Evolutionary conservation across 1,140 invertebrate genomes (phyloP).

Genomic region (Bombus difficillimus): DNA sequence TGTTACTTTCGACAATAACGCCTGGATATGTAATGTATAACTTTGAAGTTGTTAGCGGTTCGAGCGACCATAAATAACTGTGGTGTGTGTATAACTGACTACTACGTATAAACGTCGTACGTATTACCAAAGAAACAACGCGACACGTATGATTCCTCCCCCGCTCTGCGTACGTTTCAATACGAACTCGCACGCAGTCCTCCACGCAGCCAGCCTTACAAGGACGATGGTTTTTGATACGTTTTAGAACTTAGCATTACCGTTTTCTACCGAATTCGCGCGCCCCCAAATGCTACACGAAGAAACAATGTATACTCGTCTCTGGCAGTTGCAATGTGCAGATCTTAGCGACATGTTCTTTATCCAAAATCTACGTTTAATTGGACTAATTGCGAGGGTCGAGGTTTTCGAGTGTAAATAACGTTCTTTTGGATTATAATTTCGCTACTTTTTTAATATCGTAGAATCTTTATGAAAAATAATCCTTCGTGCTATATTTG

Average conservation of each 20-base stretch:
- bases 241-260: constrained; percentile 46
- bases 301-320: not conserved
- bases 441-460: not conserved
- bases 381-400: not conserved
- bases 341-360: not conserved
- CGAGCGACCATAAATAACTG: constrained; percentile 9
- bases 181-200: constrained; percentile 13
- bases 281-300: not conserved
- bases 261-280: constrained; percentile 40
- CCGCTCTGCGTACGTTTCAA: constrained; percentile 28
- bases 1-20: constrained; percentile 50
- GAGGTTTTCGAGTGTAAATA: not conserved
- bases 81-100: constrained; percentile 14
- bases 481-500: not conserved
- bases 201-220: constrained; percentile 47
- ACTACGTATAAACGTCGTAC: constrained; percentile 30
- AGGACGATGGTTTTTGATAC: constrained; percentile 52
- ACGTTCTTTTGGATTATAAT: not conserved
- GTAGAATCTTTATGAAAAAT: not conserved
- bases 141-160: constrained; percentile 15
- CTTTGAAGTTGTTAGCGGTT: constrained; percentile 1
- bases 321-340: not conserved
- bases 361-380: not conserved
- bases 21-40: constrained; percentile 27
- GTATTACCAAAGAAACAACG: constrained; percentile 54